These are phyloP conservation scores for Eilema depressum DNA, from an alignment of 2,888 invertebrate genomes.

Conservation along the genomic window DNA sequence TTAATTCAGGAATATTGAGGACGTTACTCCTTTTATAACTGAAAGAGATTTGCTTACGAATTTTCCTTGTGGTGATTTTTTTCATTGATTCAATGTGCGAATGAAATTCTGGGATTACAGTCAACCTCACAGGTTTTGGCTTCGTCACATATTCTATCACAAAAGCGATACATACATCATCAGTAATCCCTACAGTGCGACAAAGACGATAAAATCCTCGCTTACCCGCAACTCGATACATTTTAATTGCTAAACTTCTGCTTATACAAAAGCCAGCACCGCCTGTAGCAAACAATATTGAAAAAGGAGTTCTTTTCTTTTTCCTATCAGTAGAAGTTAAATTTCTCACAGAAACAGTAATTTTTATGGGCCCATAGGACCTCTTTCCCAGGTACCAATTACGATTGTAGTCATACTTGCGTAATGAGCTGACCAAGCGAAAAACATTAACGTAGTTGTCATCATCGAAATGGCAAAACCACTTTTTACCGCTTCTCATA, in stretches of 20 bases:
- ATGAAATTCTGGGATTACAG: background rate
- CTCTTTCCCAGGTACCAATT: constrained; percentile 8
- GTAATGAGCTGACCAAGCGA: constrained; percentile 5
- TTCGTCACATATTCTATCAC: constrained; percentile 8
- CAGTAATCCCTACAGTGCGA: background rate
- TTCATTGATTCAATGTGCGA: constrained; percentile 5
- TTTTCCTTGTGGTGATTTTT: background rate
- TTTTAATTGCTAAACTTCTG: constrained; percentile 8
- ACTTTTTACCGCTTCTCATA: constrained; percentile 13
- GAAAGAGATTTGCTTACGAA: constrained; percentile 9
- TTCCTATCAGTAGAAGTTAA: background rate
- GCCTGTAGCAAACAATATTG: constrained; percentile 2
- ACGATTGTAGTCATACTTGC: background rate
- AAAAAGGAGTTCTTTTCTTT: background rate
- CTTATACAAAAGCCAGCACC: constrained; percentile 14
- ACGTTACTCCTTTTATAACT: constrained; percentile 1
- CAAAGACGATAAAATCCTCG: background rate
- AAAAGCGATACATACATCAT: constrained; percentile 14
- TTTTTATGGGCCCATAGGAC: background rate
- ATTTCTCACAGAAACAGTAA: background rate
- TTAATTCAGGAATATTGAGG: constrained; percentile 8
- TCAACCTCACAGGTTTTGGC: background rate
- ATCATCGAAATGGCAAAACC: constrained; percentile 16
- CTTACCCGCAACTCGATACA: constrained; percentile 9
- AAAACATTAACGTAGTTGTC: constrained; percentile 11